These are phyloP conservation scores for Eulemur macaco DNA, from an alignment of 2,113 vertebrate genomes.

Conservation along the genomic window DNA sequence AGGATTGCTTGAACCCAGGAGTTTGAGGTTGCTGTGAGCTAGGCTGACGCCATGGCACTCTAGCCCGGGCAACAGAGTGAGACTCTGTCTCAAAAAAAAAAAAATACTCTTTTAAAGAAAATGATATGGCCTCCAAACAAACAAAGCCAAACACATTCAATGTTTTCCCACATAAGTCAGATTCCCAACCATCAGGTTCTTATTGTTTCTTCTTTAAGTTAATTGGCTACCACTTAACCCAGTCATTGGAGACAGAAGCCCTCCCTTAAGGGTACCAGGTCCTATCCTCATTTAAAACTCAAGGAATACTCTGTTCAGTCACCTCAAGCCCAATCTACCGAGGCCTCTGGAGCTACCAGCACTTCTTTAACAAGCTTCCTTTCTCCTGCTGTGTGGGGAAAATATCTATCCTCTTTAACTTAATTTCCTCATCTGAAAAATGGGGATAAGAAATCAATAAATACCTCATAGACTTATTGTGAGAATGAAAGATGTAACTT, in stretches of 20 bases:
- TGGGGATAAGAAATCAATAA: conserved; percentile 14
- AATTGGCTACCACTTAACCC: not conserved
- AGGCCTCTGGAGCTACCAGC: not conserved
- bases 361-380: conserved; percentile 3
- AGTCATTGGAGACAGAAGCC: not conserved
- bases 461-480: not conserved
- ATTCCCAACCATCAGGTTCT: not conserved
- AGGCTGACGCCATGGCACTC: too few relatives aligned
- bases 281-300: not conserved
- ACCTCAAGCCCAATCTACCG: not conserved
- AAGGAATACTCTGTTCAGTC: not conserved
- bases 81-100: not conserved
- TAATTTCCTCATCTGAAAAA: conserved; percentile 33
- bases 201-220: conserved; percentile 24
- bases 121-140: conserved; percentile 19
- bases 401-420: not conserved
- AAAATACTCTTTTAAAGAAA: conserved; percentile 57
- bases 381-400: not conserved
- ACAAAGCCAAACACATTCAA: conserved; percentile 37
- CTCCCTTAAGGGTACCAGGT: not conserved
- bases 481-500: not conserved
- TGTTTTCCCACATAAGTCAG: not conserved
- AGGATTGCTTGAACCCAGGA: too few relatives aligned
- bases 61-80: too few relatives aligned
- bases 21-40: too few relatives aligned